phyloP scores from a whole-genome alignment of 2,888 invertebrate genomes.

The Drosophila rellima region DNA sequence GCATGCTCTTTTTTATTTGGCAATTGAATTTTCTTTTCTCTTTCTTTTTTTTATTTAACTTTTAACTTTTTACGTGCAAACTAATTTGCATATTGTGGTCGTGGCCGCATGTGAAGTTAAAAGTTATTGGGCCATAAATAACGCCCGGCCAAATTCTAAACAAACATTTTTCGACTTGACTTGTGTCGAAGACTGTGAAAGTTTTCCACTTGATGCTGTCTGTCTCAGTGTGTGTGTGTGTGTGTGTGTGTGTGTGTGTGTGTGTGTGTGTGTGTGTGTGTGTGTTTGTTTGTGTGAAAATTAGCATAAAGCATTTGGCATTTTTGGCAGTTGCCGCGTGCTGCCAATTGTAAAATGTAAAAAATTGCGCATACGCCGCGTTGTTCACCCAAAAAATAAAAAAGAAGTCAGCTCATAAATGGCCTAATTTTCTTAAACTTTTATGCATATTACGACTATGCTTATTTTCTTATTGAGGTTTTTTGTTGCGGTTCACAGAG shows the following conservation, averaged over 20 bases:
- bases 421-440: slow-evolving; percentile 67
- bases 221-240: not conserved
- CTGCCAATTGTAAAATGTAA: slow-evolving; percentile 65
- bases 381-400: slow-evolving; percentile 17
- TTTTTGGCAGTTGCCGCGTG: slow-evolving; percentile 66
- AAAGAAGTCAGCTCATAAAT: slow-evolving; percentile 68
- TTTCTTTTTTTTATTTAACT: slow-evolving; percentile 42
- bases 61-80: slow-evolving; percentile 41
- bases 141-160: slow-evolving; percentile 76
- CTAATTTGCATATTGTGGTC: slow-evolving; percentile 67
- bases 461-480: slow-evolving; percentile 28
- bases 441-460: slow-evolving; percentile 30
- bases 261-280: slow-evolving; percentile 30
- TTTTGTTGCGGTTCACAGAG: slow-evolving; percentile 7
- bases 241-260: slow-evolving; percentile 28
- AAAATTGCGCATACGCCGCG: slow-evolving; percentile 64
- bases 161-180: slow-evolving; percentile 74
- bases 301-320: slow-evolving; percentile 72
- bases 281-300: slow-evolving; percentile 52
- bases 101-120: slow-evolving; percentile 78
- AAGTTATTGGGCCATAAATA: slow-evolving; percentile 82
- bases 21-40: slow-evolving; percentile 58
- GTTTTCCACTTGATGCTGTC: slow-evolving; percentile 10
- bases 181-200: slow-evolving; percentile 34
- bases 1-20: not conserved